Conservation (phyloP, 2,888 invertebrate genomes). For the Drosophila paranaensis region DNA sequence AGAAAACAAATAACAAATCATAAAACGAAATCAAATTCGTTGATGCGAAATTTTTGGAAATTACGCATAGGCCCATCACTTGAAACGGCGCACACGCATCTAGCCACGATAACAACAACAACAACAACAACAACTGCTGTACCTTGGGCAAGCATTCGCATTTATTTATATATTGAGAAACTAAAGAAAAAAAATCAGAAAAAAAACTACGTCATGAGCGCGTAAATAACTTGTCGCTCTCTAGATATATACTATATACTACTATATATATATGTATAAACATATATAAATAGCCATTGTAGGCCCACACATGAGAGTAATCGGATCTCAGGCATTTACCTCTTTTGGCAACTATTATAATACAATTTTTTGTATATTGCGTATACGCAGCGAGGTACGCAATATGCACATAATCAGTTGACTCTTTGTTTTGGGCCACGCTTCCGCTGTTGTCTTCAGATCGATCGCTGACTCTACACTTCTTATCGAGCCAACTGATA, state of each 20-base stretch:
- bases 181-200: constrained; percentile 11
- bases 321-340: neutral
- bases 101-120: constrained; percentile 11
- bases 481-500: constrained; percentile 57
- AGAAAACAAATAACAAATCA: constrained; percentile 40
- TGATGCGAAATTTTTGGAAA: constrained; percentile 52
- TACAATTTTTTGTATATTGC: constrained; percentile 9
- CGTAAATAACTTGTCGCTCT: constrained; percentile 28
- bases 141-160: constrained; percentile 40
- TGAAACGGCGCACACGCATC: constrained; percentile 50
- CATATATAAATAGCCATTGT: constrained; percentile 20
- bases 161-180: neutral
- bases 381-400: constrained; percentile 26
- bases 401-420: too few species aligned
- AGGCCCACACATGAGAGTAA: neutral
- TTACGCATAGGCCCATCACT: constrained; percentile 49
- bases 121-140: constrained; percentile 18
- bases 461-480: constrained; percentile 27
- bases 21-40: constrained; percentile 43
- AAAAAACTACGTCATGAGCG: constrained; percentile 55
- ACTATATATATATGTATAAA: neutral
- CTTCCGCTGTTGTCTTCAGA: neutral
- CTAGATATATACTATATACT: neutral
- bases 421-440: neutral
- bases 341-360: neutral